These are phyloP conservation scores for Slavum lentiscoides DNA, from an alignment of 2,888 invertebrate species.

Conservation along the genomic window DNA sequence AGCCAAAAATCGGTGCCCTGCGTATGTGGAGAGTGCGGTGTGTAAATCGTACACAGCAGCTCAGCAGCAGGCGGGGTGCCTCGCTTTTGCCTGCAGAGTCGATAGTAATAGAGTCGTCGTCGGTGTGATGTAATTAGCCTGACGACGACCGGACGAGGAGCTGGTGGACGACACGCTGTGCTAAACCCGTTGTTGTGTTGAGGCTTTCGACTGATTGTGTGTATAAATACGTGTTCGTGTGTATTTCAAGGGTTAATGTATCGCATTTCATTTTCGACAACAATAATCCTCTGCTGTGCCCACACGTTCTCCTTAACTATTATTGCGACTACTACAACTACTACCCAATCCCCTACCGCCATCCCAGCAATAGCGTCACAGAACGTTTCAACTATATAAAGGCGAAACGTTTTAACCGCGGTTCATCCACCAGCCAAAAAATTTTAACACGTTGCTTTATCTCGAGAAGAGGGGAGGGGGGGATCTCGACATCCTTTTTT, in stretches of 20 bases:
- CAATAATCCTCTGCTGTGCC: background rate
- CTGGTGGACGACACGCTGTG: slow-evolving; percentile 38
- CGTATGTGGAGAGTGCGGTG: background rate
- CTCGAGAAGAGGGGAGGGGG: too few species aligned
- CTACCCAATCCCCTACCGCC: too few species aligned
- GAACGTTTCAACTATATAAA: too few species aligned
- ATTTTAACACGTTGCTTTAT: too few species aligned
- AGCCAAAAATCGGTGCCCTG: too few species aligned
- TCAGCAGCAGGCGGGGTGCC: background rate
- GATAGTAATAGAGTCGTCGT: background rate
- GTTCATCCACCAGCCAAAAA: too few species aligned
- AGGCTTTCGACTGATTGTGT: background rate
- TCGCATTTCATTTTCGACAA: slow-evolving; percentile 35
- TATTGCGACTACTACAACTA: too few species aligned
- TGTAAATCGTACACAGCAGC: background rate
- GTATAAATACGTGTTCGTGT: background rate
- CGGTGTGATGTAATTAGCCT: slow-evolving; percentile 29
- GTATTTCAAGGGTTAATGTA: background rate
- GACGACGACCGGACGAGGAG: slow-evolving; percentile 8
- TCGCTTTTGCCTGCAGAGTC: background rate
- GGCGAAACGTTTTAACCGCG: too few species aligned
- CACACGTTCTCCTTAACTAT: background rate
- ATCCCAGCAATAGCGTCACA: too few species aligned
- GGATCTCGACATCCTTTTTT: too few species aligned
- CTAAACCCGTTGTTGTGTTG: slow-evolving; percentile 30